Evolutionary conservation across 2,888 invertebrate genomes (phyloP).

Genomic region (Alviniconcha strummeri): DNA sequence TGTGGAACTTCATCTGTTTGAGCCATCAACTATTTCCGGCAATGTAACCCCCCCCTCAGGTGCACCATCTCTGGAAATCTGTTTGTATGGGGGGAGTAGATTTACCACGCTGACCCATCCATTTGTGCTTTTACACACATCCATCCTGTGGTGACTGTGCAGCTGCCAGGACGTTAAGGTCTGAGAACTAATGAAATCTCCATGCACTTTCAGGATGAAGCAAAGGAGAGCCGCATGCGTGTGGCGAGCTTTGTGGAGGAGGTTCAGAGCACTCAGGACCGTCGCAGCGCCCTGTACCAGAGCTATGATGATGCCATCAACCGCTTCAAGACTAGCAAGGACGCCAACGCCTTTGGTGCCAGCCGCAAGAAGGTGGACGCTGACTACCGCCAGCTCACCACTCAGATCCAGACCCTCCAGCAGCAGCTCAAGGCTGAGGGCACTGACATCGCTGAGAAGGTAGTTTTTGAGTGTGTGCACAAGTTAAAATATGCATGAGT

Average conservation of each 20-base stretch:
- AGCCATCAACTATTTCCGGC: too few species aligned
- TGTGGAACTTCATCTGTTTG: too few species aligned
- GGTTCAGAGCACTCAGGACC: conserved; percentile 78
- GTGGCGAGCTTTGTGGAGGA: conserved; percentile 76
- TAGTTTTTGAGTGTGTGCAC: conserved; percentile 52
- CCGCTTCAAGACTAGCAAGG: conserved; percentile 79
- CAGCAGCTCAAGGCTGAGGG: conserved; percentile 78
- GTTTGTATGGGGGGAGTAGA: too few species aligned
- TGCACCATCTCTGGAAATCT: too few species aligned
- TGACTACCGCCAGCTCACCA: conserved; percentile 79
- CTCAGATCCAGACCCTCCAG: conserved; percentile 76
- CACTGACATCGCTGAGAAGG: conserved; percentile 79
- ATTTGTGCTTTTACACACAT: too few species aligned
- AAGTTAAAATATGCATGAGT: neutral
- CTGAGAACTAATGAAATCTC: too few species aligned
- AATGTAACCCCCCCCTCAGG: too few species aligned
- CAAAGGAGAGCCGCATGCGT: conserved; percentile 75
- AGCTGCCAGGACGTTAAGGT: too few species aligned
- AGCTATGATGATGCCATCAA: conserved; percentile 79
- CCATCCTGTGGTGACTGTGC: too few species aligned
- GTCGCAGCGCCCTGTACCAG: conserved; percentile 79
- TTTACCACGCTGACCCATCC: too few species aligned
- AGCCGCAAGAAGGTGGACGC: conserved; percentile 78
- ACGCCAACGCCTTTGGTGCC: conserved; percentile 73
- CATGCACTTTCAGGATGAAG: conserved; percentile 74